Evolutionary conservation across 1,140 invertebrate genomes (phyloP).

Genomic region (Lepidostoma basale): DNA sequence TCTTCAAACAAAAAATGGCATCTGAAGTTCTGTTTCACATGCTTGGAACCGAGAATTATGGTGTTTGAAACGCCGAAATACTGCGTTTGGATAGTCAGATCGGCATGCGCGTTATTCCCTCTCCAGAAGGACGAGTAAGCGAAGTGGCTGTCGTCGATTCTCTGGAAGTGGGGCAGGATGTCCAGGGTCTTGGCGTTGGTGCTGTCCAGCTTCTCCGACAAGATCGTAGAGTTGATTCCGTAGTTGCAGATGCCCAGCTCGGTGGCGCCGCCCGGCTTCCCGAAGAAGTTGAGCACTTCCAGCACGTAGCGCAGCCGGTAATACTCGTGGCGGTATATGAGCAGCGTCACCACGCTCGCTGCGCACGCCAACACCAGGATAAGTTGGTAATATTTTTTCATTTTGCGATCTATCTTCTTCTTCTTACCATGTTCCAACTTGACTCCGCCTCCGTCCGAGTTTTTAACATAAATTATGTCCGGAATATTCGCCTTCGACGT

Average conservation of each 20-base stretch:
- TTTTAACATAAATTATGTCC: constrained; percentile 18
- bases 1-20: constrained; percentile 65
- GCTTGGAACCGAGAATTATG: constrained; percentile 57
- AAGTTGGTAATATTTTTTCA: constrained; percentile 80
- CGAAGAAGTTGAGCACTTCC: constrained; percentile 79
- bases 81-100: constrained; percentile 28
- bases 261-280: constrained; percentile 62
- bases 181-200: constrained; percentile 55
- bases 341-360: constrained; percentile 70
- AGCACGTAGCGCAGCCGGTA: constrained; percentile 75
- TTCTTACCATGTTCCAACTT: constrained; percentile 28
- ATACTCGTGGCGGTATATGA: constrained; percentile 80
- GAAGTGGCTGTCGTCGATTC: constrained; percentile 60
- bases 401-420: constrained; percentile 48
- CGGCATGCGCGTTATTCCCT: constrained; percentile 57
- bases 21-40: constrained; percentile 55
- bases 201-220: constrained; percentile 56
- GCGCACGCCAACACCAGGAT: constrained; percentile 68
- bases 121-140: constrained; percentile 63
- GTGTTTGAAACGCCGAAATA: constrained; percentile 53
- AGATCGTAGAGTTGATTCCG: constrained; percentile 59
- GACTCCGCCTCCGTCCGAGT: neutral
- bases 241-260: constrained; percentile 59
- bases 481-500: no score
- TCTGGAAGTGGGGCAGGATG: constrained; percentile 57